These are phyloP conservation scores for Idris sp. DNA, from an alignment of 1,140 invertebrate genomes.

Conservation along the genomic window DNA sequence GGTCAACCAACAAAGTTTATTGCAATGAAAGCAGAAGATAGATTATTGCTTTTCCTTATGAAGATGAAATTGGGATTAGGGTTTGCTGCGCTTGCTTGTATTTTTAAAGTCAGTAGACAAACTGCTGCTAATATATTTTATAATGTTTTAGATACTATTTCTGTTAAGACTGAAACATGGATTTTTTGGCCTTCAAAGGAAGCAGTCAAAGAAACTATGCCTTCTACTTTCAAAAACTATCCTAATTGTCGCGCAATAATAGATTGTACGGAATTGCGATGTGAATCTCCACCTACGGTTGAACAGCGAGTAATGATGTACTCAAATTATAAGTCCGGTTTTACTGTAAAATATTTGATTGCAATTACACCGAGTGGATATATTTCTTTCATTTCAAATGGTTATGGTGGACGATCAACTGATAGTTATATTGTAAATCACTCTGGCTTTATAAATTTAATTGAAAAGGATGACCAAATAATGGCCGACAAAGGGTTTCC, in stretches of 20 bases:
- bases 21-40: conserved; percentile 7
- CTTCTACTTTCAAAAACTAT: conserved; percentile 5
- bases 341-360: conserved; percentile 44
- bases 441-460: conserved; percentile 28
- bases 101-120: neutral
- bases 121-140: conserved; percentile 4
- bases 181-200: conserved; percentile 23
- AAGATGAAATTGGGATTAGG: conserved; percentile 22
- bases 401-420: conserved; percentile 55
- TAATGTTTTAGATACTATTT: conserved; percentile 7
- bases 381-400: too few species aligned
- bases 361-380: conserved; percentile 51
- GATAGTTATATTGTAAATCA: conserved; percentile 55
- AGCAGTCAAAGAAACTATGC: conserved; percentile 14
- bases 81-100: neutral
- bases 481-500: too few species aligned
- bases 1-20: conserved; percentile 6
- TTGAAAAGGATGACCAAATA: conserved; percentile 67
- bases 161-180: conserved; percentile 14
- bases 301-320: conserved; percentile 39
- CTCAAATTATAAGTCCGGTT: conserved; percentile 53
- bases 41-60: conserved; percentile 17
- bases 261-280: conserved; percentile 9
- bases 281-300: neutral
- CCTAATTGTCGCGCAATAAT: conserved; percentile 10